Conservation (phyloP, 1,140 invertebrate genomes). For the Bombus cullumanus region DNA sequence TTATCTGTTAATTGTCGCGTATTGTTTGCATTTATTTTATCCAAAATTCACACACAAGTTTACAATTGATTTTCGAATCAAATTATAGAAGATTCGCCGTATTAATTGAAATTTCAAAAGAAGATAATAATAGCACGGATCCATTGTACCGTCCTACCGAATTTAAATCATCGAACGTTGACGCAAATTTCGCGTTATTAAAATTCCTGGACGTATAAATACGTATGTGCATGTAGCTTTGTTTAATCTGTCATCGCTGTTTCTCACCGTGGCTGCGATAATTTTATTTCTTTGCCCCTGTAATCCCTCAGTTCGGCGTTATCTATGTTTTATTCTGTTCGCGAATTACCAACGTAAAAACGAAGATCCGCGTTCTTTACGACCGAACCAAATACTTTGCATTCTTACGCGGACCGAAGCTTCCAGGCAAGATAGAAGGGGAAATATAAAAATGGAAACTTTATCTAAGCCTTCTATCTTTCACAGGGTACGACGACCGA, state of each 20-base stretch:
- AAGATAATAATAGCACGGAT: no score
- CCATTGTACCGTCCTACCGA: no score
- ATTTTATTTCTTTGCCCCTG: neutral
- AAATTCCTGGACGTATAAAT: neutral
- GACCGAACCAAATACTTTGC: neutral
- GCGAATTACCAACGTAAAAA: conserved; percentile 4
- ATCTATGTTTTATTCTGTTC: neutral
- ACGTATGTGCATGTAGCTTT: neutral
- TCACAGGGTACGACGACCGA: neutral
- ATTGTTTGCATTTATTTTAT: no score
- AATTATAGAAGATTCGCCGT: no score
- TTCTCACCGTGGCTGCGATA: neutral
- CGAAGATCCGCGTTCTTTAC: neutral
- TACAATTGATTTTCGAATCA: no score
- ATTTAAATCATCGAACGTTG: neutral
- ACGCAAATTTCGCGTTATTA: neutral
- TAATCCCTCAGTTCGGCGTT: neutral
- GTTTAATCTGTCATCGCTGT: neutral
- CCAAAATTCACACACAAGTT: no score
- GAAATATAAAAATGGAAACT: neutral
- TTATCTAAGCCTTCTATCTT: neutral
- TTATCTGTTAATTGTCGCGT: no score
- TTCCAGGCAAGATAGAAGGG: neutral
- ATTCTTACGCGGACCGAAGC: neutral
- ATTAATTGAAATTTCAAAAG: no score